phyloP scores from a whole-genome alignment of 2,888 invertebrate genomes.

The Philhelius pedissequus region DNA sequence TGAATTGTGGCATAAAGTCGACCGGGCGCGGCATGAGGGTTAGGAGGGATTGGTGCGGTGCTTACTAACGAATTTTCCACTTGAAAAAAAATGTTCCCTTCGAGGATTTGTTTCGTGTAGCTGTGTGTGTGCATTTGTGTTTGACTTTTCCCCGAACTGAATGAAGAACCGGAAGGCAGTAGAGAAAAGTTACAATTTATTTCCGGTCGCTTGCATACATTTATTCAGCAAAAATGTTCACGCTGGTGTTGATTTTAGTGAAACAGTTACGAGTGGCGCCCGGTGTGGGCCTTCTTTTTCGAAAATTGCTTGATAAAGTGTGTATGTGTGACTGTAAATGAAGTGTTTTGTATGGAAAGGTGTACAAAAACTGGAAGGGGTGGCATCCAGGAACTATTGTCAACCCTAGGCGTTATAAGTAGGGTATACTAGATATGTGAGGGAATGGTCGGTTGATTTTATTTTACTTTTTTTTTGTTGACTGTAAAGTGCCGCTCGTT shows the following conservation, averaged over 20 bases:
- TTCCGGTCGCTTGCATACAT: slow-evolving; percentile 66
- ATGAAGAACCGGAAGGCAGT: slow-evolving; percentile 33
- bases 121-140: neutral
- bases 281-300: neutral
- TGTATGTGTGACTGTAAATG: neutral
- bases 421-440: neutral
- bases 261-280: slow-evolving; percentile 29
- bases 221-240: slow-evolving; percentile 65
- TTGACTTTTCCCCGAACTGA: neutral
- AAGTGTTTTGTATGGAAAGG: neutral
- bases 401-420: slow-evolving; percentile 17
- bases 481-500: neutral
- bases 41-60: neutral
- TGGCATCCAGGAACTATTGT: slow-evolving; percentile 29
- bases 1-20: slow-evolving; percentile 26
- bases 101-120: neutral
- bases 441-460: neutral
- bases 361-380: neutral
- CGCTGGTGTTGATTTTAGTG: slow-evolving; percentile 55
- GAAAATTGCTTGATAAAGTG: slow-evolving; percentile 13
- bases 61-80: slow-evolving; percentile 63
- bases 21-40: neutral
- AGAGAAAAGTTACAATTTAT: slow-evolving; percentile 66
- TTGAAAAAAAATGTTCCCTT: slow-evolving; percentile 42
- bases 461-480: slow-evolving; percentile 21